Evolutionary conservation across 2,113 vertebrate genomes (phyloP).

Genomic region (Typhlomys cinereus): DNA sequence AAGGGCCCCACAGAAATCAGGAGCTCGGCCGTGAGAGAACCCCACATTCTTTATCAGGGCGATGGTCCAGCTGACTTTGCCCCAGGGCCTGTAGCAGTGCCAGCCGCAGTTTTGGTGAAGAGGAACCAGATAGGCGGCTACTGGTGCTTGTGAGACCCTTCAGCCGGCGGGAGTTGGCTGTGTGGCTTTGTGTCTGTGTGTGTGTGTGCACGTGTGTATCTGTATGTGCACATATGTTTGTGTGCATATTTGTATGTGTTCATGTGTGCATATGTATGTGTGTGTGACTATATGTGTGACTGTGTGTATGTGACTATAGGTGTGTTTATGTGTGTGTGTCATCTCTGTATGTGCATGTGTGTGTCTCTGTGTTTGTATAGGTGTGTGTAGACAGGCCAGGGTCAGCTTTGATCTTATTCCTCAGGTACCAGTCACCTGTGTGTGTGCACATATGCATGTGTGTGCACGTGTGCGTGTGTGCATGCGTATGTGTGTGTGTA

Average conservation of each 20-base stretch:
- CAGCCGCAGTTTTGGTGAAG: neutral
- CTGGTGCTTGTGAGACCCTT: neutral
- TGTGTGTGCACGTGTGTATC: neutral
- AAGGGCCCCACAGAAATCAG: neutral
- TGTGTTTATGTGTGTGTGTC: neutral
- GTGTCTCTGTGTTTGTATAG: neutral
- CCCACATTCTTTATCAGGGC: neutral
- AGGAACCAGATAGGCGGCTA: neutral
- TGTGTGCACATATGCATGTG: too few species aligned
- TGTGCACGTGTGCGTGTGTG: too few species aligned
- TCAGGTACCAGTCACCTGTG: neutral
- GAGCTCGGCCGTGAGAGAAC: neutral
- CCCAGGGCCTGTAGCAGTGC: neutral
- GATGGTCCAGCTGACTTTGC: neutral
- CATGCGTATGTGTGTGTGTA: too few species aligned
- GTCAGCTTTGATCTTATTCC: neutral
- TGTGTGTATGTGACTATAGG: too few species aligned
- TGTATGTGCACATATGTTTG: neutral
- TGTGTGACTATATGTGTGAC: too few species aligned
- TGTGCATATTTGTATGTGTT: neutral
- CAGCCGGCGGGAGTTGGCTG: neutral
- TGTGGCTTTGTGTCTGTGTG: neutral
- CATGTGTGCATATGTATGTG: neutral
- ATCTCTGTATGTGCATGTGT: neutral
- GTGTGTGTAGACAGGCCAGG: neutral